Conservation (phyloP, 35 echinoderm and acorn worm species). For the Hemicentrotus pulcherrimus region DNA sequence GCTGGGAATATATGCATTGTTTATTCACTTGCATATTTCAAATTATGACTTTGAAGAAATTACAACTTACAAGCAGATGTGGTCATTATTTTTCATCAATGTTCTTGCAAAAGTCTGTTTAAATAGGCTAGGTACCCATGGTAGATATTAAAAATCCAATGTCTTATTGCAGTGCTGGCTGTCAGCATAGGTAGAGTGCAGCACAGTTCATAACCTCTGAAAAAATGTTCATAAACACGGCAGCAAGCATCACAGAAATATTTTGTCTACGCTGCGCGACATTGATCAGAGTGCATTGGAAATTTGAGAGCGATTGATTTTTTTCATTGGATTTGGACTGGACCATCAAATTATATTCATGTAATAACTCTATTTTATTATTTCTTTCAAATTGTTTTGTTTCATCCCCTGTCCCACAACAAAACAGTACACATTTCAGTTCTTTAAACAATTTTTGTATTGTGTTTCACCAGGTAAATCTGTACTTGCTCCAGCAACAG, state of each 20-base stretch:
- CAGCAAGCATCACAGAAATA: neutral
- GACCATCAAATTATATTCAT: neutral
- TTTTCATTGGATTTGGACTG: neutral
- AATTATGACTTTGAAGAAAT: neutral
- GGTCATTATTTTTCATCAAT: neutral
- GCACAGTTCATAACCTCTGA: neutral
- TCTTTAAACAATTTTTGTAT: no score
- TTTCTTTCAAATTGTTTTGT: no score
- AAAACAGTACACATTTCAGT: no score
- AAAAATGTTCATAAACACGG: slow-evolving; percentile 17
- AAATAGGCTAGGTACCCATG: neutral
- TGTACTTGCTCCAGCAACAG: no score
- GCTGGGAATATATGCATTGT: neutral
- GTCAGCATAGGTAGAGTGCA: neutral
- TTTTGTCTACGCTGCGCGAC: neutral
- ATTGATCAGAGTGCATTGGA: neutral
- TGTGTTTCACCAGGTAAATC: no score
- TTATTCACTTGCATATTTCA: neutral
- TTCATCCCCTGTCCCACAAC: no score
- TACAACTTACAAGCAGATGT: neutral
- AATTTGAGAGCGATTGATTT: neutral
- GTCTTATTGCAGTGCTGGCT: neutral
- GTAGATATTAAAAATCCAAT: neutral
- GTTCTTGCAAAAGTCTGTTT: neutral
- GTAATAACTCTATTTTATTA: neutral